phyloP scores from a whole-genome alignment of 2,888 invertebrate genomes.

The Protodeltote pygarga region DNA sequence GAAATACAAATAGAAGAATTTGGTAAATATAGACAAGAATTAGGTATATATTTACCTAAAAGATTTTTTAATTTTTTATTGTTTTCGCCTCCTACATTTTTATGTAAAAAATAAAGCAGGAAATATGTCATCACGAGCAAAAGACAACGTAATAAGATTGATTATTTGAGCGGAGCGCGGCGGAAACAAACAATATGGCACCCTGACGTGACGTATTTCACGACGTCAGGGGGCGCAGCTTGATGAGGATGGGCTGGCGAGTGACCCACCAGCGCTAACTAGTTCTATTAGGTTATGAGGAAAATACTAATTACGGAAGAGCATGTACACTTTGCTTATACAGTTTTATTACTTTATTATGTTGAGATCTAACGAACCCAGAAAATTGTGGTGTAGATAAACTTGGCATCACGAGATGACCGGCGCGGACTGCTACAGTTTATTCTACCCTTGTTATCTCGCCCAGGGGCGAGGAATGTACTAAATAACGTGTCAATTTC shows the following conservation, averaged over 20 bases:
- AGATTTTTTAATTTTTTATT: background rate
- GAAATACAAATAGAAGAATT: too few relatives aligned
- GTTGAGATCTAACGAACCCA: too few relatives aligned
- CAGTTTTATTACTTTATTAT: too few relatives aligned
- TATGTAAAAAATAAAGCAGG: constrained; percentile 1
- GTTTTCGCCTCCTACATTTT: background rate
- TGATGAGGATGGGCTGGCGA: constrained; percentile 18
- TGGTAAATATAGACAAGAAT: too few relatives aligned
- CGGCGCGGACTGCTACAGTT: too few relatives aligned
- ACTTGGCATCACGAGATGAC: too few relatives aligned
- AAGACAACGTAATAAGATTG: constrained; percentile 24
- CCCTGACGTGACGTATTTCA: constrained; percentile 6
- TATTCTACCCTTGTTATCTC: too few relatives aligned
- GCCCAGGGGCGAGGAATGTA: too few relatives aligned
- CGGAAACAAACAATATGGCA: constrained; percentile 22
- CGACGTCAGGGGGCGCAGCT: constrained; percentile 1
- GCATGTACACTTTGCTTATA: too few relatives aligned
- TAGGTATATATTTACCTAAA: too few relatives aligned
- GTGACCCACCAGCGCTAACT: constrained; percentile 10
- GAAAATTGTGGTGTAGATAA: too few relatives aligned
- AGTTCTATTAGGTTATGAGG: constrained; percentile 22
- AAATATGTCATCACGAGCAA: constrained; percentile 3
- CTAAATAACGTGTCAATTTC: constrained; percentile 18
- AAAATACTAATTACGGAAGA: constrained; percentile 8
- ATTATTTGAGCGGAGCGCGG: constrained; percentile 20